Conservation (phyloP, 2,888 invertebrate genomes). For the Aricia artaxerxes region DNA sequence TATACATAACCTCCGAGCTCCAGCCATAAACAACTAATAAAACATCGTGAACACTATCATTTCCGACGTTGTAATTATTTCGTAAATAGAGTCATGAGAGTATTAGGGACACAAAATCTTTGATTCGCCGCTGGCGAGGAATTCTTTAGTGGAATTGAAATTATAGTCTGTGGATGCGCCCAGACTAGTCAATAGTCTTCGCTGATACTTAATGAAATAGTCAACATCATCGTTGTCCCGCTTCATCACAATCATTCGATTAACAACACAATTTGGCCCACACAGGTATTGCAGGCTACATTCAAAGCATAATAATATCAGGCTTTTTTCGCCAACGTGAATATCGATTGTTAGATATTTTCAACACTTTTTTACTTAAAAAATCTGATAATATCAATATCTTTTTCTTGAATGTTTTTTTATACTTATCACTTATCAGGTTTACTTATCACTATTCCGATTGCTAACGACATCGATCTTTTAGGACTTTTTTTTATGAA, state of each 20-base stretch:
- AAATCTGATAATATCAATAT: no score
- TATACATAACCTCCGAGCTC: conserved; percentile 58
- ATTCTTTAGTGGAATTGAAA: conserved; percentile 46
- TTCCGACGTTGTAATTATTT: conserved; percentile 65
- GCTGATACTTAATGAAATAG: background rate
- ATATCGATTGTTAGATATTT: no score
- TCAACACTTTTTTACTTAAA: no score
- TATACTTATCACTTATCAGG: no score
- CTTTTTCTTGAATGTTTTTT: no score
- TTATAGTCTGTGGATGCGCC: conserved; percentile 6
- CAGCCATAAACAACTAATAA: conserved; percentile 65
- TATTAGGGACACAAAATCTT: conserved; percentile 60
- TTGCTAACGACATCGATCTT: no score
- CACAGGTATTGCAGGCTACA: background rate
- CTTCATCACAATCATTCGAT: background rate
- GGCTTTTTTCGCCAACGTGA: no score
- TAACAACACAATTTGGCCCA: background rate
- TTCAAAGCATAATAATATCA: no score
- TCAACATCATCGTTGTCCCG: background rate
- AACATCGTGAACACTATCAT: conserved; percentile 65
- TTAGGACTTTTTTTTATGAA: no score
- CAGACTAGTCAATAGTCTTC: background rate
- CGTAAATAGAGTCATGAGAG: conserved; percentile 62
- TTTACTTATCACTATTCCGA: no score
- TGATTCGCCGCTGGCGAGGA: conserved; percentile 57